Evolutionary conservation across 2,888 invertebrate species (phyloP).

Genomic region (Eilema griseolum): DNA sequence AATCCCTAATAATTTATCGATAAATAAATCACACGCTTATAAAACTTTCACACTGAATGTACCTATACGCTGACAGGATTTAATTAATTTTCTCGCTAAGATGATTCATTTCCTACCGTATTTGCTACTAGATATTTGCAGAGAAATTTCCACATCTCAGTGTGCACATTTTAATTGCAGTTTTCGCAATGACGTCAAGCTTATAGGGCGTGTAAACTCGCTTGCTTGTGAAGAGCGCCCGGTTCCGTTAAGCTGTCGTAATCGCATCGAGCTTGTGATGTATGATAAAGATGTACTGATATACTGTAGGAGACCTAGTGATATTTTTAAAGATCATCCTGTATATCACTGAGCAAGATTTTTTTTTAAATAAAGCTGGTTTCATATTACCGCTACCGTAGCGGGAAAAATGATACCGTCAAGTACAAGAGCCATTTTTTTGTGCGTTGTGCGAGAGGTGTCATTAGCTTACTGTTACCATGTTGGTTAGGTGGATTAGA

Average conservation of each 20-base stretch:
- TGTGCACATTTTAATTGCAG: conserved; percentile 42
- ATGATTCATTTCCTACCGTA: conserved; percentile 12
- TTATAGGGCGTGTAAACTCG: conserved; percentile 46
- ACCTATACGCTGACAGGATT: too few relatives aligned
- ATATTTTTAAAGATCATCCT: conserved; percentile 10
- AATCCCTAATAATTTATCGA: too few relatives aligned
- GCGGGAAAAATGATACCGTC: too few relatives aligned
- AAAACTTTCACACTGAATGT: too few relatives aligned
- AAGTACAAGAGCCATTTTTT: too few relatives aligned
- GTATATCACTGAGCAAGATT: not conserved
- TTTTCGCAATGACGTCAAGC: conserved; percentile 45
- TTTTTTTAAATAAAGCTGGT: not conserved
- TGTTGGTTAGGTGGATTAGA: too few relatives aligned
- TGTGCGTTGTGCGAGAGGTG: too few relatives aligned
- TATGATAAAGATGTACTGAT: conserved; percentile 19
- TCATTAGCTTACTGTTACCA: too few relatives aligned
- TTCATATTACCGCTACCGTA: too few relatives aligned
- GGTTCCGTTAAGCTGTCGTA: conserved; percentile 39
- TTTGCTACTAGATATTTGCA: conserved; percentile 14
- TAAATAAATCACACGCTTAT: too few relatives aligned
- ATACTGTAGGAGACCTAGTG: conserved; percentile 4
- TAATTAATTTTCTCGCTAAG: not conserved
- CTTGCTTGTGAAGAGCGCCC: conserved; percentile 48
- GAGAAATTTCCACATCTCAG: conserved; percentile 37
- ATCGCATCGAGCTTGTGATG: conserved; percentile 43